phyloP scores from a whole-genome alignment of 1,140 invertebrate genomes.

The Thereuonema tuberculata region DNA sequence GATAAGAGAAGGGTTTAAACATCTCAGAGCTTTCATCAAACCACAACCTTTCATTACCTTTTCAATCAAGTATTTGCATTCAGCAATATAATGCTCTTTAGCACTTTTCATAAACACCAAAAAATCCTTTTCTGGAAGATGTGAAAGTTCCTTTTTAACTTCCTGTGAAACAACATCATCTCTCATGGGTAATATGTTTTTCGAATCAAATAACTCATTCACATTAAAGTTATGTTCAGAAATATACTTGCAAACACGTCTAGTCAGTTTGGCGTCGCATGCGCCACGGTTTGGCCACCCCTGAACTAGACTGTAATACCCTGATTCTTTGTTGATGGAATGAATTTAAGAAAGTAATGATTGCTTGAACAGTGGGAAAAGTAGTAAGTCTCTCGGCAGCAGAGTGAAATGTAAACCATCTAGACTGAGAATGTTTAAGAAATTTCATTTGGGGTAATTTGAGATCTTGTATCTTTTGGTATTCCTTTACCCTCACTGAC shows the following conservation, averaged over 20 bases:
- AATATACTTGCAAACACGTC: neutral
- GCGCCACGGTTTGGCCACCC: neutral
- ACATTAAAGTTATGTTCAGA: neutral
- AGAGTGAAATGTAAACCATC: conserved; percentile 13
- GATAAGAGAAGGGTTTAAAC: neutral
- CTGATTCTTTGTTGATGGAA: conserved; percentile 10
- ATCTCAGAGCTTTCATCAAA: neutral
- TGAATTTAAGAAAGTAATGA: conserved; percentile 15
- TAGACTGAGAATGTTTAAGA: neutral
- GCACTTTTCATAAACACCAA: neutral
- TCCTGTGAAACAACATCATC: neutral
- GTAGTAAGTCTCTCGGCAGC: conserved; percentile 18
- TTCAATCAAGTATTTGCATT: neutral
- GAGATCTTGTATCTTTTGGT: neutral
- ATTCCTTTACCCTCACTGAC: neutral
- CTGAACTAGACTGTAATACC: conserved; percentile 10
- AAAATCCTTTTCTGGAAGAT: neutral
- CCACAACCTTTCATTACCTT: neutral
- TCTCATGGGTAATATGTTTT: neutral
- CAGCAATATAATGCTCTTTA: neutral
- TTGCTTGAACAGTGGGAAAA: conserved; percentile 13
- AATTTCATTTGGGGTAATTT: neutral
- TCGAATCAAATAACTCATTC: neutral
- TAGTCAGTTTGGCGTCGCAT: neutral
- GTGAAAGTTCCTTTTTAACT: neutral